Conservation (phyloP, 2,797 vertebrate genomes). For the Acomys russatus region DNA sequence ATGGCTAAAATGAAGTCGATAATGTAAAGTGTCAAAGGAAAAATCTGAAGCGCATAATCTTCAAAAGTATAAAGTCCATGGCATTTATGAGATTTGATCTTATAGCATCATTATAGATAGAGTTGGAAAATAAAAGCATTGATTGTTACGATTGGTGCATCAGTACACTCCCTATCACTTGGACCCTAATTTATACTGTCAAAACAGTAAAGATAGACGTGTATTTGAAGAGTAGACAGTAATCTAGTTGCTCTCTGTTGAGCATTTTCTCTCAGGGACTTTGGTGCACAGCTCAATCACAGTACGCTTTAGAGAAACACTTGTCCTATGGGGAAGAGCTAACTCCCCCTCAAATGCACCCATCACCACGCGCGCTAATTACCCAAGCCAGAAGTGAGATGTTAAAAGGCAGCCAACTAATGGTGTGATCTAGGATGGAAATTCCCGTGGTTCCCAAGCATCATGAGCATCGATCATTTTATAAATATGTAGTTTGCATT, state of each 20-base stretch:
- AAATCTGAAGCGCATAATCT: background rate
- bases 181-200: background rate
- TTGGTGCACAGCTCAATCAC: background rate
- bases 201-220: conserved; percentile 23
- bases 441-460: conserved; percentile 77
- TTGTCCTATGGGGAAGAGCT: conserved; percentile 55
- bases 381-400: conserved; percentile 77
- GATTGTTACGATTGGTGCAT: background rate
- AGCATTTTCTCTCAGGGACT: background rate
- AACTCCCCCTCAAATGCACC: conserved; percentile 56
- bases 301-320: conserved; percentile 7
- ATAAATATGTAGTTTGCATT: conserved; percentile 79
- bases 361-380: conserved; percentile 11
- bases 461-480: conserved; percentile 78
- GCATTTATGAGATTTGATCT: background rate
- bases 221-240: conserved; percentile 16
- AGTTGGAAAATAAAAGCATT: background rate
- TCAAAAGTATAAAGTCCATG: background rate
- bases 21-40: background rate
- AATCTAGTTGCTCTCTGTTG: background rate
- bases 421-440: conserved; percentile 68
- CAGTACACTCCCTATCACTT: background rate
- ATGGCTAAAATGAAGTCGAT: background rate
- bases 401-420: conserved; percentile 74
- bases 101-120: background rate